Evolutionary conservation across 2,113 vertebrate species (phyloP).

Genomic region (Zapus hudsonius): DNA sequence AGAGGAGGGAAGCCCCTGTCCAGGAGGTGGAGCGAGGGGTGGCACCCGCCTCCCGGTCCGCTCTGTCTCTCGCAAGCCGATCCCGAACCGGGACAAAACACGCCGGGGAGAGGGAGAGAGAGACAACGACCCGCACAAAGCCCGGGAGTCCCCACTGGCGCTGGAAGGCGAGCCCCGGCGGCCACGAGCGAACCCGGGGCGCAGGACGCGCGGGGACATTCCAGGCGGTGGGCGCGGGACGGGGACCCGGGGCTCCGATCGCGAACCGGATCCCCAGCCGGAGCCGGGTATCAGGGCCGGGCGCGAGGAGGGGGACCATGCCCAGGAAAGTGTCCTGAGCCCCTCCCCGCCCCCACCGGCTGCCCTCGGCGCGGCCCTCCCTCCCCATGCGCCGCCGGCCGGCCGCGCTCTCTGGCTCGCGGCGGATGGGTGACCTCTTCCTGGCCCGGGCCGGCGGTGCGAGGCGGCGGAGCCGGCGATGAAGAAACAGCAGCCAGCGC

Average conservation of each 20-base stretch:
- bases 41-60: conserved; percentile 81
- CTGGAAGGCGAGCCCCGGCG: conserved; percentile 67
- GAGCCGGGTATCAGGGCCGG: conserved; percentile 60
- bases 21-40: conserved; percentile 77
- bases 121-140: conserved; percentile 67
- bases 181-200: conserved; percentile 63
- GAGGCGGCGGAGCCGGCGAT: conserved; percentile 92
- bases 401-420: conserved; percentile 77
- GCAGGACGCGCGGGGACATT: too few relatives aligned
- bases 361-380: conserved; percentile 75
- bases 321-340: conserved; percentile 73
- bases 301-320: conserved; percentile 64
- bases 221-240: background rate
- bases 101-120: background rate
- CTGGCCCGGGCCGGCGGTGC: conserved; percentile 88
- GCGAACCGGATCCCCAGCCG: background rate
- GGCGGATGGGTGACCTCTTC: conserved; percentile 85
- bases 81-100: conserved; percentile 72
- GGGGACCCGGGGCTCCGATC: conserved; percentile 48
- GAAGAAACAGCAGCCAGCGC: conserved; percentile 88
- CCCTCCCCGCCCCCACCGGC: conserved; percentile 68
- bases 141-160: conserved; percentile 75
- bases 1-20: conserved; percentile 66
- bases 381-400: conserved; percentile 77
- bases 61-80: conserved; percentile 62